These are phyloP conservation scores for Ctenicera cuprea DNA, from an alignment of 2,888 invertebrate species.

Conservation along the genomic window DNA sequence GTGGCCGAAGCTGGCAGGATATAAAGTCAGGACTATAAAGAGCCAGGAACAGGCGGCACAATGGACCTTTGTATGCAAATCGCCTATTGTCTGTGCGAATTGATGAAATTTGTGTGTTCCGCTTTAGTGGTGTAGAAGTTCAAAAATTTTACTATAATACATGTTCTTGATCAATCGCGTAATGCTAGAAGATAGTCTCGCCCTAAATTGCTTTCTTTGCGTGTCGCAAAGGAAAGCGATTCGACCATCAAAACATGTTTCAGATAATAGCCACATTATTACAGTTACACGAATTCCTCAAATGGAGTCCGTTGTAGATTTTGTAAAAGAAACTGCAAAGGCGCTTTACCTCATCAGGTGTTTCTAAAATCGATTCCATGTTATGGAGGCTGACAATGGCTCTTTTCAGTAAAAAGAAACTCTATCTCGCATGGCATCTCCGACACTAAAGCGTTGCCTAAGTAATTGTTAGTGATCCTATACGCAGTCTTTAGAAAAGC, in stretches of 20 bases:
- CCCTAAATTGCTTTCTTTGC: background rate
- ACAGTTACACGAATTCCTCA: background rate
- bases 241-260: no score
- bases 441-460: constrained; percentile 37
- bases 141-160: constrained; percentile 51
- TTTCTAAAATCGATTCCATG: constrained; percentile 26
- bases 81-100: constrained; percentile 62
- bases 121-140: constrained; percentile 56
- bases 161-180: background rate
- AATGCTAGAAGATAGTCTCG: no score
- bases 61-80: constrained; percentile 66
- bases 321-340: constrained; percentile 2
- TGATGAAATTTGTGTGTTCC: constrained; percentile 64
- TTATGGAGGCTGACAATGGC: constrained; percentile 23
- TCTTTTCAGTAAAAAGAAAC: constrained; percentile 24
- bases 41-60: constrained; percentile 60
- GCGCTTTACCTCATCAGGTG: constrained; percentile 20
- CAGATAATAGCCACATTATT: background rate
- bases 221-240: background rate
- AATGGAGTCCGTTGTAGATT: constrained; percentile 7
- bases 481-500: constrained; percentile 30
- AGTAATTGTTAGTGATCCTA: constrained; percentile 41
- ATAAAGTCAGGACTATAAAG: constrained; percentile 57
- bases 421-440: constrained; percentile 39
- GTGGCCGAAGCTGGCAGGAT: constrained; percentile 57